Evolutionary conservation across 1,140 invertebrate species (phyloP), one percentile per base, ranked within the genome.

Genomic region (Notospermus geniculatus): DNA sequence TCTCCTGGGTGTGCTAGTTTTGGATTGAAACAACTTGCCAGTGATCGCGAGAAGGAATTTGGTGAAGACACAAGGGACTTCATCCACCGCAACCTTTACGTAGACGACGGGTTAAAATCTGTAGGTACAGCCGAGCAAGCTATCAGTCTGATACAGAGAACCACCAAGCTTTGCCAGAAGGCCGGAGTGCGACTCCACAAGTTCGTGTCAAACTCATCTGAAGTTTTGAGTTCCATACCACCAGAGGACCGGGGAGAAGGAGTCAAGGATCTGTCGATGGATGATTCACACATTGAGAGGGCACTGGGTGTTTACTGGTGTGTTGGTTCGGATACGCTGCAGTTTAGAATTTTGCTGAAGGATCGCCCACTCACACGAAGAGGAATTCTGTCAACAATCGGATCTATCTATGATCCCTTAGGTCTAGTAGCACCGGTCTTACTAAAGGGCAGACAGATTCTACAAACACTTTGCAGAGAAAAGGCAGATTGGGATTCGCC

Each of bases 381-480:
- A 15, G 67, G 63, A 30, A 60, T 70, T 5, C 36, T 73, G 17
- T 68, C 70, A 13, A 68, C 62, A 13, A 57, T 71, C 4, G 58
- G 52, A 2, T 72, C 66, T 0, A 46, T 70, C n/a, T 72, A 62
- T 62, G 72, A 73, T 25, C 72, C 70, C 0, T 28, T 71, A 13
- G 64, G 64, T 41, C 62, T 72, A n/a, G 13, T 72, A 9, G 62
- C 66, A 2, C 68, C 66, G 5, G 58, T 69, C 53, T 55, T 64
- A 15, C 56, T 70, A 13, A 58, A 13, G 1, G 70, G 65, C n/a
- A 72, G 69, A 41, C 19, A 36, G 19, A 65, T 69, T 32, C 41
- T 70, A 13, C 69, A 71, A 41, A 39, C 67, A 57, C 57, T 68
- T 36, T 71, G 70, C 59, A n/a, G 46, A 25, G 27, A 59, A 17